phyloP scores from a whole-genome alignment of 2,888 invertebrate genomes.

The Drosophila neonasuta region DNA sequence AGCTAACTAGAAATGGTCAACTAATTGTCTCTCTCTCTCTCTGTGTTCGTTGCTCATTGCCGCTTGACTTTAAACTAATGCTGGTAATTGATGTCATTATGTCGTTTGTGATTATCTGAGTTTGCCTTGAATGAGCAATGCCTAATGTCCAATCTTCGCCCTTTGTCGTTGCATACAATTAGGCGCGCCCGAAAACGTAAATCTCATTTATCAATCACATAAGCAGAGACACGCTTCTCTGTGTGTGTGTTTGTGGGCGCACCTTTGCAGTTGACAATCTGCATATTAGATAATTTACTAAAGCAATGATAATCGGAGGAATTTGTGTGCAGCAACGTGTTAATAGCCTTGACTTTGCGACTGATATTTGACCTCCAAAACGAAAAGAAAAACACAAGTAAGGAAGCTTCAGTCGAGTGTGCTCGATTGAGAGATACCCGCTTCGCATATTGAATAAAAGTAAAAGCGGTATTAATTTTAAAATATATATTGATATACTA shows the following conservation, averaged over 20 bases:
- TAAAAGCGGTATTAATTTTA: no score
- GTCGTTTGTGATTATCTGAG: conserved; percentile 64
- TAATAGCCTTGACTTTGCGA: conserved; percentile 60
- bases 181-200: conserved; percentile 52
- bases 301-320: conserved; percentile 43
- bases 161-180: conserved; percentile 60
- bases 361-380: conserved; percentile 48
- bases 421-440: no score
- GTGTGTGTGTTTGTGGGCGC: not conserved
- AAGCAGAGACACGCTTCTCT: not conserved
- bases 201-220: conserved; percentile 69
- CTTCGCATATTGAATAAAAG: no score
- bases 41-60: conserved; percentile 8
- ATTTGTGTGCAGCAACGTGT: conserved; percentile 7
- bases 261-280: conserved; percentile 10
- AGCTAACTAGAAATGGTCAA: conserved; percentile 27
- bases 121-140: conserved; percentile 23
- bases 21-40: conserved; percentile 32
- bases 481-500: no score
- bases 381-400: not conserved
- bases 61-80: conserved; percentile 67
- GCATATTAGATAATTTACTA: conserved; percentile 58
- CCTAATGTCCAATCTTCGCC: not conserved
- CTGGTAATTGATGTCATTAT: conserved; percentile 70
- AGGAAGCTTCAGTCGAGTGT: no score